These are phyloP conservation scores for Dascillus cervinus DNA, from an alignment of 2,888 invertebrate genomes.

Conservation along the genomic window DNA sequence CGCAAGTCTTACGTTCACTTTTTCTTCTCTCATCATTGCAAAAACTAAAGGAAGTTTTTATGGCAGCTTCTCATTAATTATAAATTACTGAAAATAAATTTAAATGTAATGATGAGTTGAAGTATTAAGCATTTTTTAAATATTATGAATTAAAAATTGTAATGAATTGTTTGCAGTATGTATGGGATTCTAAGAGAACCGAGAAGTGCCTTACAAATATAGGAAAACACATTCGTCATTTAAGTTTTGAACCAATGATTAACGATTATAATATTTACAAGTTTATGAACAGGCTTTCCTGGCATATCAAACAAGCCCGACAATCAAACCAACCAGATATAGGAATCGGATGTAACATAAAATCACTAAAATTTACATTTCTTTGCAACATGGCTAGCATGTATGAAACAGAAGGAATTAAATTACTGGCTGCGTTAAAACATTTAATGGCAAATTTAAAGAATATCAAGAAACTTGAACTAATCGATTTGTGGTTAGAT, in stretches of 20 bases:
- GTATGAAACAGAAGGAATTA: constrained; percentile 60
- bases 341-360: constrained; percentile 52
- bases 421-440: constrained; percentile 57
- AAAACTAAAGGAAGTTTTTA: too few relatives aligned
- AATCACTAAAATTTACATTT: constrained; percentile 61
- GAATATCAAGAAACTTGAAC: constrained; percentile 54
- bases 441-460: constrained; percentile 59
- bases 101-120: too few relatives aligned
- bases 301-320: constrained; percentile 55
- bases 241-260: constrained; percentile 64
- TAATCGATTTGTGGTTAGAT: constrained; percentile 69
- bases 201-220: constrained; percentile 62
- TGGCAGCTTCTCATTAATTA: too few relatives aligned
- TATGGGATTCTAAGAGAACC: constrained; percentile 66
- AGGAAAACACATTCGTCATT: constrained; percentile 55
- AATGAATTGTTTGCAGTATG: constrained; percentile 45
- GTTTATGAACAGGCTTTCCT: constrained; percentile 74
- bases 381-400: constrained; percentile 63
- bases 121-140: constrained; percentile 23
- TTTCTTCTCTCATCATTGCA: too few relatives aligned
- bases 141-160: not conserved
- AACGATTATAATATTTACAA: constrained; percentile 78
- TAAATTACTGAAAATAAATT: too few relatives aligned
- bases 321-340: constrained; percentile 24
- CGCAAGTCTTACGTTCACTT: too few relatives aligned